A percentile compares a stretch with the other conserved stretches of the same genome.
Evolutionary conservation across 2,113 vertebrate genomes (phyloP).

Genomic region (western clawed frog (Xenopus tropicalis)): DNA sequence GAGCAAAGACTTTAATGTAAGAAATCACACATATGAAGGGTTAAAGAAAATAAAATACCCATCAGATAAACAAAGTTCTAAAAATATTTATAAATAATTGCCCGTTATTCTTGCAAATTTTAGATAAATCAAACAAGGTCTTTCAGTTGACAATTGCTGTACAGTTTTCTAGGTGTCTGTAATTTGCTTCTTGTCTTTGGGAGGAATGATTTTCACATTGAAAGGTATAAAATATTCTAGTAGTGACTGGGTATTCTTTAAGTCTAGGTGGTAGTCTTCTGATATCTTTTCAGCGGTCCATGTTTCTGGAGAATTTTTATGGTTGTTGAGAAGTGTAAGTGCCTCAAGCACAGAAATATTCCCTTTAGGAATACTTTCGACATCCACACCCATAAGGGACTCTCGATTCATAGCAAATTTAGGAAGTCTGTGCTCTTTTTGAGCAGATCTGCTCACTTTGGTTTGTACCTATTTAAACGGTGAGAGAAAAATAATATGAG

Average conservation of each 20-base stretch:
- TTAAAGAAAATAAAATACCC: no score
- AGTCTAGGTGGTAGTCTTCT: conserved; percentile 78
- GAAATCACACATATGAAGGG: conserved; percentile 53
- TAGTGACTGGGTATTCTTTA: conserved; percentile 75
- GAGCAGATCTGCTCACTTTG: background rate
- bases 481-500: conserved; percentile 38
- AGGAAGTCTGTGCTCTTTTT: conserved; percentile 64
- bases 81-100: no score
- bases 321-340: conserved; percentile 75
- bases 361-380: conserved; percentile 76
- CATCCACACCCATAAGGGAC: conserved; percentile 50
- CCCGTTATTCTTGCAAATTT: no score
- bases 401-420: conserved; percentile 56
- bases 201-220: conserved; percentile 66
- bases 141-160: no score
- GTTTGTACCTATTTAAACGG: conserved; percentile 47
- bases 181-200: conserved; percentile 65
- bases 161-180: conserved; percentile 12
- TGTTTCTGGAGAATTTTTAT: conserved; percentile 72
- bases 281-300: conserved; percentile 86
- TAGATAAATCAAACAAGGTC: no score
- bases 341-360: conserved; percentile 80
- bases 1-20: conserved; percentile 64
- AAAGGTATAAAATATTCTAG: conserved; percentile 84
- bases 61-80: no score